Base-by-base conservation (phyloP, 1,140 invertebrate species). In the Cyphomyrmex costatus region DNA sequence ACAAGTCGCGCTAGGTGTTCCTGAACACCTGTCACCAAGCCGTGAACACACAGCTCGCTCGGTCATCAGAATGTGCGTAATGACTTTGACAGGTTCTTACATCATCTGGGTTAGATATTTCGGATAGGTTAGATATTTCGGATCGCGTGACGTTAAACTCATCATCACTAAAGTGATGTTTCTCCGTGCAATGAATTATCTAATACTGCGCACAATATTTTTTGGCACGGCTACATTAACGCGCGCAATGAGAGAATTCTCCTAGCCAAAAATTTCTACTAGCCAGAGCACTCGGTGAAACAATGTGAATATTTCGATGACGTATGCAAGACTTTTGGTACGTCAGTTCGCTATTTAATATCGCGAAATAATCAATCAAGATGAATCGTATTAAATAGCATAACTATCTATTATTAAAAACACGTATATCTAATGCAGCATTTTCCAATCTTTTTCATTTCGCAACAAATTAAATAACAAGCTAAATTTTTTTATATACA, bases 31-130 rank as follows among this genome's bases (percentile, higher is more conserved):
- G 86, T 91, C 90, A 85, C 70, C 86, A 70, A 80, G 78, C 68
- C 68, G 51, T 68, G 84, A 82, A 60, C 88, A 84, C 80, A 65
- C 58, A 58, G 16, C 71, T 58, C 42, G 79, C 77, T 33, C 14
- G 60, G 36, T 3, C 36, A 42, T 42, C 76, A 36, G 21, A 63
- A 61, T 24, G 53, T 80, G 79, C 77, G 76, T 78, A 86, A 88
- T 79, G 78, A 88, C 78, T 90, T 88, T 91, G 86, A 91, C 85
- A 89, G 82, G 68, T 88, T 90, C 84, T 92, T 92, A 89, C 91
- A 88, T 92, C 90, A 92, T 88, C 51, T 84, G 86, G 89, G 92
- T 92, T 89, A 91, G 91, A 91, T 92, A 92, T 92, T 92, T 92
- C 61, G 79, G 53, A 68, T 87, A 60, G 89, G 87, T 90, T n/a